Conservation (phyloP, 2,888 invertebrate species). For the Melieria crassipennis region DNA sequence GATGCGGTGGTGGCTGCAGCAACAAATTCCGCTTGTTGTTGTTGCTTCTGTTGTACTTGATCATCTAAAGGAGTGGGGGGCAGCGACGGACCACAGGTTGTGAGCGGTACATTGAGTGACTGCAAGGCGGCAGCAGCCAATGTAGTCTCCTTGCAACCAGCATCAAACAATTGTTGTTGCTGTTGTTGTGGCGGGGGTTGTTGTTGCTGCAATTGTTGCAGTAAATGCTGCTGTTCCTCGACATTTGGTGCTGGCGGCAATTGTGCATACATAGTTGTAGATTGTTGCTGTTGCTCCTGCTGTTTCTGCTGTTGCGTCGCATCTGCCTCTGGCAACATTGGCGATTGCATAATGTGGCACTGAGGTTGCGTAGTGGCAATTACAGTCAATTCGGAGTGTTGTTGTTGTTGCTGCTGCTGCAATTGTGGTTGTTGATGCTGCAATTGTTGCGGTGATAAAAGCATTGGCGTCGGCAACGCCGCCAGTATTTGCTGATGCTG, state of each 20-base stretch:
- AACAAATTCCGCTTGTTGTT: constrained; percentile 36
- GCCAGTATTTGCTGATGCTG: constrained; percentile 50
- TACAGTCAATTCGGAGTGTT: background rate
- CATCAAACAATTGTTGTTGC: constrained; percentile 8
- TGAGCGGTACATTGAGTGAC: constrained; percentile 35
- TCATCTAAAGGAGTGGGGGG: background rate
- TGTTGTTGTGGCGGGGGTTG: constrained; percentile 2
- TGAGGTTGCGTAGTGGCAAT: no score
- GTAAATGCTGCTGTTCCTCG: constrained; percentile 22
- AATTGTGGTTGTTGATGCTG: constrained; percentile 34
- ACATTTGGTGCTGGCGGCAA: background rate
- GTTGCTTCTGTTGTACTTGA: constrained; percentile 14
- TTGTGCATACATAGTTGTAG: constrained; percentile 9
- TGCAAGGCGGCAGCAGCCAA: constrained; percentile 39
- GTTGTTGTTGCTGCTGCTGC: constrained; percentile 34
- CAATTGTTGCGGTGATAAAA: constrained; percentile 50
- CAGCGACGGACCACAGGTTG: background rate
- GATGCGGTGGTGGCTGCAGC: background rate
- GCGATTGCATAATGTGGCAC: background rate
- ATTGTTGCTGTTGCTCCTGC: constrained; percentile 32
- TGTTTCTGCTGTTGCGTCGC: background rate
- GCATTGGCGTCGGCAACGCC: constrained; percentile 51
- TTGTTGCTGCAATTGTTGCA: constrained; percentile 27
- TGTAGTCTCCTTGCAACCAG: constrained; percentile 33
- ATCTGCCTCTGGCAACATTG: constrained; percentile 10